phyloP scores from a whole-genome alignment of 2,797 vertebrate genomes.

The Pseudochaenichthys georgianus region DNA sequence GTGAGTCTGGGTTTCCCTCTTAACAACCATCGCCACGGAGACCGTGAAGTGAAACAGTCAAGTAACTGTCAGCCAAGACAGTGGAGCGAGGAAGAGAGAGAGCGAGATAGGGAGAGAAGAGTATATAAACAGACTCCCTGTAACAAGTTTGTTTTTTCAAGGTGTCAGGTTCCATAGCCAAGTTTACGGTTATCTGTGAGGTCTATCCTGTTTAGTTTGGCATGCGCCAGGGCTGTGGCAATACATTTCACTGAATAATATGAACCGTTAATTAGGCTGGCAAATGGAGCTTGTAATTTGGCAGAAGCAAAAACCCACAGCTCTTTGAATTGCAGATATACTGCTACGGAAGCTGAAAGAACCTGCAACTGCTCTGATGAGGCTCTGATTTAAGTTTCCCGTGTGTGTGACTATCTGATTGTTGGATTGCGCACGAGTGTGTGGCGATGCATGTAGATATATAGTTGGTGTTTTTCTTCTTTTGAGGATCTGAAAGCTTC shows the following conservation, averaged over 20 bases:
- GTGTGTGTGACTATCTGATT: constrained; percentile 33
- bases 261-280: constrained; percentile 85
- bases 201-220: constrained; percentile 83
- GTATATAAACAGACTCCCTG: constrained; percentile 80
- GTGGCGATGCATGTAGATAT: constrained; percentile 38
- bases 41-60: constrained; percentile 79
- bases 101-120: constrained; percentile 31
- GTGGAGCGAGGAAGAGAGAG: constrained; percentile 64
- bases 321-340: constrained; percentile 80
- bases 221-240: constrained; percentile 65
- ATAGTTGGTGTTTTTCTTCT: constrained; percentile 28
- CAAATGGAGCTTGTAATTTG: constrained; percentile 86
- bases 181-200: constrained; percentile 81
- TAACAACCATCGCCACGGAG: constrained; percentile 74
- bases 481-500: constrained; percentile 55
- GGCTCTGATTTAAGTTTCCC: constrained; percentile 48
- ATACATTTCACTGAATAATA: constrained; percentile 81
- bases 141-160: constrained; percentile 85
- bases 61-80: constrained; percentile 80
- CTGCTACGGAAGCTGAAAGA: constrained; percentile 64
- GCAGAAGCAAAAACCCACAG: constrained; percentile 74
- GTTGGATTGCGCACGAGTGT: constrained; percentile 18
- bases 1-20: constrained; percentile 63
- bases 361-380: constrained; percentile 62
- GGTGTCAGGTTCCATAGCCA: constrained; percentile 79